Evolutionary conservation across 2,888 invertebrate species (phyloP).

Genomic region (Dysmachus trigonus): DNA sequence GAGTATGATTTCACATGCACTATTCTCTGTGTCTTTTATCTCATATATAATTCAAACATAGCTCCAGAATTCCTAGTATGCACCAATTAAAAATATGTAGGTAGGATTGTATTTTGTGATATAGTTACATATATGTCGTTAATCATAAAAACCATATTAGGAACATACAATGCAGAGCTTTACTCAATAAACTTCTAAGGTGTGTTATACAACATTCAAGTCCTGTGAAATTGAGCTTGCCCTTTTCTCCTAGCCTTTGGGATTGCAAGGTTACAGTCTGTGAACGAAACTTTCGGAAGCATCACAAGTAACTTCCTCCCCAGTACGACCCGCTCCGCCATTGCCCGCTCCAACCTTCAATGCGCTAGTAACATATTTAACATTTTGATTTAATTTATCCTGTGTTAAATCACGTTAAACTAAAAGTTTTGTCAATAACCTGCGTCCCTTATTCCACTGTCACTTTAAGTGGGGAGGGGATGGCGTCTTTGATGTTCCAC

Average conservation of each 20-base stretch:
- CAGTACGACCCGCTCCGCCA: not conserved
- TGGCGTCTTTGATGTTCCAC: constrained; percentile 24
- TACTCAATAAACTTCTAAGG: not conserved
- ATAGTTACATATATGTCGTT: too few relatives aligned
- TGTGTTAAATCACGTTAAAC: constrained; percentile 39
- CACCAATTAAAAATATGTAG: too few relatives aligned
- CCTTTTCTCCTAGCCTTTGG: not conserved
- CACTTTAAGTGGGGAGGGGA: not conserved
- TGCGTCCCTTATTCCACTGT: constrained; percentile 26
- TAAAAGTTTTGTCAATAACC: constrained; percentile 38
- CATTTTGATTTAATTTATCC: constrained; percentile 31
- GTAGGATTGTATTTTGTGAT: too few relatives aligned
- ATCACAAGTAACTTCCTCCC: not conserved
- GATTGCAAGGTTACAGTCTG: not conserved
- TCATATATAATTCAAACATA: too few relatives aligned
- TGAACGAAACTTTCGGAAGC: not conserved
- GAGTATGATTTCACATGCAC: too few relatives aligned
- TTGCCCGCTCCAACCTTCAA: not conserved
- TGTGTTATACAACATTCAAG: not conserved
- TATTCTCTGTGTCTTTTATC: too few relatives aligned
- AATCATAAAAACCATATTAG: not conserved
- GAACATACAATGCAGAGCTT: not conserved
- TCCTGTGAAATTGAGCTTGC: not conserved
- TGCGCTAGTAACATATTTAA: constrained; percentile 10
- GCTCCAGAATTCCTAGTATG: too few relatives aligned